phyloP scores from a whole-genome alignment of 2,888 invertebrate genomes.

The Quadroppia sp. region DNA sequence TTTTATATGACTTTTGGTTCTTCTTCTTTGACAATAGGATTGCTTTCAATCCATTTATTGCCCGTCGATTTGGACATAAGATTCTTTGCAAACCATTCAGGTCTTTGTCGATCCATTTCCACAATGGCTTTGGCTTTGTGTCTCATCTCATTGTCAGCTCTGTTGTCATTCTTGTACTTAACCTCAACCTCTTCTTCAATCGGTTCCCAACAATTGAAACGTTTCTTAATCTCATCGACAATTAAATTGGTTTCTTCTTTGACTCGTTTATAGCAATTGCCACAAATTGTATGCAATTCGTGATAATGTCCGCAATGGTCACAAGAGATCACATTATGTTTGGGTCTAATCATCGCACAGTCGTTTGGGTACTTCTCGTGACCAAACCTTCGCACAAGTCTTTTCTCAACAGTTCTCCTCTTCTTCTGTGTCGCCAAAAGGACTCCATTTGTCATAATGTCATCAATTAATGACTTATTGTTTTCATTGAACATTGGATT shows the following conservation, averaged over 20 bases:
- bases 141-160: conserved; percentile 15
- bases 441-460: conserved; percentile 60
- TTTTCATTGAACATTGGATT: not conserved
- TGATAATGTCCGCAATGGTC: conserved; percentile 77
- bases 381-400: conserved; percentile 70
- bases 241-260: conserved; percentile 74
- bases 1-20: not conserved
- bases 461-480: conserved; percentile 28
- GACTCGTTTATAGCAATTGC: conserved; percentile 78
- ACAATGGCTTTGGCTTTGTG: conserved; percentile 67
- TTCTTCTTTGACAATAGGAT: conserved; percentile 4
- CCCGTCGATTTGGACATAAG: conserved; percentile 57
- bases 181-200: conserved; percentile 80
- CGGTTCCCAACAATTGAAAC: conserved; percentile 64
- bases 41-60: not conserved
- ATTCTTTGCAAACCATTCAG: conserved; percentile 82
- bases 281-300: conserved; percentile 72
- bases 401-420: conserved; percentile 70
- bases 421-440: conserved; percentile 76
- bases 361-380: conserved; percentile 58
- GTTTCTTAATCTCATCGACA: conserved; percentile 67
- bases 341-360: conserved; percentile 67
- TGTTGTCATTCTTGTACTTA: conserved; percentile 74
- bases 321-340: conserved; percentile 70
- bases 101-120: conserved; percentile 77